Conservation (phyloP, 2,888 invertebrate genomes). For the Eurytoma californica region DNA sequence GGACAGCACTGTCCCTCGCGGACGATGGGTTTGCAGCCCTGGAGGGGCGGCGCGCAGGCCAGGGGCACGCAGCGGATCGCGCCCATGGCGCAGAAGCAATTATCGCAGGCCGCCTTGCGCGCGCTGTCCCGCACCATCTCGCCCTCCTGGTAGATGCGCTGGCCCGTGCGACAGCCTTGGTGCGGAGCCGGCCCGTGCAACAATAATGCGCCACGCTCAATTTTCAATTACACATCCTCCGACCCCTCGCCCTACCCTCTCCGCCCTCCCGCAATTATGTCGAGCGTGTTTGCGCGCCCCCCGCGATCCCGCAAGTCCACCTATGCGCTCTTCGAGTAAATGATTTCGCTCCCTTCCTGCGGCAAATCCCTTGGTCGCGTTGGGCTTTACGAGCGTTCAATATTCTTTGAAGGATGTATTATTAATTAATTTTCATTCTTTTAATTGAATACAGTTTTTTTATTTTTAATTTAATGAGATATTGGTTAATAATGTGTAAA, state of each 20-base stretch:
- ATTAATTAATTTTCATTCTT: no score
- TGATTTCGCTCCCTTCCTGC: no score
- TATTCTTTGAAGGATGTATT: no score
- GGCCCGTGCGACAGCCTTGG: constrained; percentile 81
- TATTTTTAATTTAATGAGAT: no score
- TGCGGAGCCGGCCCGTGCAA: not conserved
- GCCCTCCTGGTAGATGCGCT: constrained; percentile 82
- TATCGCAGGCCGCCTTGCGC: constrained; percentile 82
- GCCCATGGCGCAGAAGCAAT: constrained; percentile 88
- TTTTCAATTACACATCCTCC: constrained; percentile 35
- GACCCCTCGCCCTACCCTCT: not conserved
- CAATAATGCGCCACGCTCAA: constrained; percentile 57
- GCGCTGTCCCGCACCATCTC: constrained; percentile 79
- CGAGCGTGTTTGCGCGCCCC: no score
- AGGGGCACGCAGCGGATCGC: constrained; percentile 84
- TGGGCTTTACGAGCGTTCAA: no score
- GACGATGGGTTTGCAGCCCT: constrained; percentile 86
- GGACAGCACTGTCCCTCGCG: constrained; percentile 89
- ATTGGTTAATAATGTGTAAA: no score
- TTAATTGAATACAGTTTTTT: no score
- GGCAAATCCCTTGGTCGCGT: no score
- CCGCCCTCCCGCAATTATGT: not conserved
- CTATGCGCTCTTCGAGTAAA: no score
- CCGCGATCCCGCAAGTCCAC: no score
- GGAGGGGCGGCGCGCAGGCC: constrained; percentile 84